These are phyloP conservation scores for Anoplophora glabripennis DNA, from an alignment of 1,140 invertebrate genomes.

Conservation along the genomic window DNA sequence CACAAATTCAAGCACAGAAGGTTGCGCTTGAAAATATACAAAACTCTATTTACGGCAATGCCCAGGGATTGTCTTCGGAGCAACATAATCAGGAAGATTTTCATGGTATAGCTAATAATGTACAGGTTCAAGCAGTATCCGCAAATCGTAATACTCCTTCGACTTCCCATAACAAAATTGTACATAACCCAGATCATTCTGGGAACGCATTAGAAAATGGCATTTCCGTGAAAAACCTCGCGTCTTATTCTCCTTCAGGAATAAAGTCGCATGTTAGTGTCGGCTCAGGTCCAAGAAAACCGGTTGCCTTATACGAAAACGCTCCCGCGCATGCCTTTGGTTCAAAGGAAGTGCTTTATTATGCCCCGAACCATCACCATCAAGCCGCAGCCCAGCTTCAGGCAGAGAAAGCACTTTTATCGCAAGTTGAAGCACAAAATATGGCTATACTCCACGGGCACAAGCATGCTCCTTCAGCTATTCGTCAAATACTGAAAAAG, in stretches of 20 bases:
- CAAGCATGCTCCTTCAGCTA: neutral
- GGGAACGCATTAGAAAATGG: too few relatives aligned
- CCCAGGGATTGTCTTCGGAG: conserved; percentile 2
- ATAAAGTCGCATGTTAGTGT: too few relatives aligned
- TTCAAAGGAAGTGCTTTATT: conserved; percentile 2
- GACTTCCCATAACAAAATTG: neutral
- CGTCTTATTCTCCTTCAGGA: too few relatives aligned
- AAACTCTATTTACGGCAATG: conserved; percentile 25
- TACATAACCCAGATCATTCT: neutral
- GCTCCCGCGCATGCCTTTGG: too few relatives aligned
- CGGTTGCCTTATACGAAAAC: too few relatives aligned
- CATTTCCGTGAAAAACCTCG: too few relatives aligned
- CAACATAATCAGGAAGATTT: neutral
- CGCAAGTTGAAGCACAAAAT: conserved; percentile 7
- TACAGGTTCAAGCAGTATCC: neutral
- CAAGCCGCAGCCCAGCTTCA: conserved; percentile 6
- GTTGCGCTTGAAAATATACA: conserved; percentile 30
- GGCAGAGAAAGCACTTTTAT: conserved; percentile 6
- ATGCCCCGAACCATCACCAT: conserved; percentile 18
- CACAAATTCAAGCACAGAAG: conserved; percentile 31
- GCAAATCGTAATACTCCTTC: neutral
- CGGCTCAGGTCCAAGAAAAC: too few relatives aligned
- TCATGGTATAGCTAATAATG: neutral
- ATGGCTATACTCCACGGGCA: conserved; percentile 1
- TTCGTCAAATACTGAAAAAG: too few relatives aligned